These are phyloP conservation scores for Zygogramma bicolorata DNA, from an alignment of 2,888 invertebrate genomes.

Conservation along the genomic window DNA sequence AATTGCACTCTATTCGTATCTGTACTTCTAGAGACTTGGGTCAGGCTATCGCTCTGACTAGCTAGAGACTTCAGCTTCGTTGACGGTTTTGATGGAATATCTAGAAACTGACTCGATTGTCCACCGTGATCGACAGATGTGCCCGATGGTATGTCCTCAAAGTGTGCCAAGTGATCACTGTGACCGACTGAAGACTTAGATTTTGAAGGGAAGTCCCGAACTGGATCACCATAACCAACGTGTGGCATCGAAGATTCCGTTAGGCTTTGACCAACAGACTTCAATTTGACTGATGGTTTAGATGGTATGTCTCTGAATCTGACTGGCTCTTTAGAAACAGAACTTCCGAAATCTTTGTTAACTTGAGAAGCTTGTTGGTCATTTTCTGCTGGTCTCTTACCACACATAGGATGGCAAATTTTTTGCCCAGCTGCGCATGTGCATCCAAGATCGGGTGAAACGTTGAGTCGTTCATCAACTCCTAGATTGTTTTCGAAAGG, in stretches of 20 bases:
- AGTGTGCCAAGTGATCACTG: neutral
- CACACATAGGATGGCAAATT: neutral
- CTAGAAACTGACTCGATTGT: conserved; percentile 16
- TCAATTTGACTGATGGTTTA: conserved; percentile 50
- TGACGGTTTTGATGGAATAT: conserved; percentile 53
- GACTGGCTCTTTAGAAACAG: neutral
- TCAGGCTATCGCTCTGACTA: neutral
- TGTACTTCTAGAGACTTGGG: conserved; percentile 14
- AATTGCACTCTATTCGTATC: conserved; percentile 61
- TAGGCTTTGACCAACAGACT: conserved; percentile 17
- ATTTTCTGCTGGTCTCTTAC: neutral
- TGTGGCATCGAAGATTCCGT: neutral
- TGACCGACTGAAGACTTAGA: neutral
- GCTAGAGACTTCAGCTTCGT: conserved; percentile 44
- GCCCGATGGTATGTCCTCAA: neutral
- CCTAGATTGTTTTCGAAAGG: neutral
- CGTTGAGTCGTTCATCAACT: neutral
- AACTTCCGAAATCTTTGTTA: neutral
- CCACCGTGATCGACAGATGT: neutral
- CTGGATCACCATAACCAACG: no score
- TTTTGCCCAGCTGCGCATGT: neutral
- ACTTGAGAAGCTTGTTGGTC: neutral
- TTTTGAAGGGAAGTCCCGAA: neutral
- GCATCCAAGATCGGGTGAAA: conserved; percentile 3
- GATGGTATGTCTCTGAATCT: conserved; percentile 45